Conservation (phyloP, 2,113 vertebrate species). For the Passer domesticus region DNA sequence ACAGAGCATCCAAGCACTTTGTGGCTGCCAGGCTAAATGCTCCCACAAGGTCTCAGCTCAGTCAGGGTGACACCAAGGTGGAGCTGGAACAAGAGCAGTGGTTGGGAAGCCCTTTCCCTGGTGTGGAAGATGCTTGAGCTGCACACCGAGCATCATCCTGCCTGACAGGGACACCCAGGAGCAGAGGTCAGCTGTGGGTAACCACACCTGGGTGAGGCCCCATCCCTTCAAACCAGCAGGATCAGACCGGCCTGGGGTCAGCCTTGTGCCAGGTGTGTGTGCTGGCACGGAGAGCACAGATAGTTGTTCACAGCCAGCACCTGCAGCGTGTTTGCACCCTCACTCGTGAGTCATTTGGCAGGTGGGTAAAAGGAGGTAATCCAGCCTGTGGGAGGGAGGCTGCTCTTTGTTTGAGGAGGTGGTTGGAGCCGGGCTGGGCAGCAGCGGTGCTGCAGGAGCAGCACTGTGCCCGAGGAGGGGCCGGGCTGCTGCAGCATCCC, state of each 20-base stretch:
- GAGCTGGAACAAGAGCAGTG: not conserved
- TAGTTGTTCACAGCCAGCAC: not conserved
- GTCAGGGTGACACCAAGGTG: not conserved
- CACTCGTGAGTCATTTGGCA: rapidly evolving
- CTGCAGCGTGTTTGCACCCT: not conserved
- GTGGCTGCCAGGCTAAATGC: not conserved
- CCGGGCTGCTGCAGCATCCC: not conserved
- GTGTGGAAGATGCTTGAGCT: not conserved
- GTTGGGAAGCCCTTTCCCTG: not conserved
- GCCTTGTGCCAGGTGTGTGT: not conserved
- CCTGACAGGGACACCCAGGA: not conserved
- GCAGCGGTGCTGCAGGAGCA: not conserved
- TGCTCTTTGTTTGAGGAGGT: rapidly evolving
- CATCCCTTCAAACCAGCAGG: rapidly evolving
- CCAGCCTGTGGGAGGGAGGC: not conserved
- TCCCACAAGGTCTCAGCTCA: not conserved
- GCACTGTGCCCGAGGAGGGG: rapidly evolving
- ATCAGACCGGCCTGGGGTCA: not conserved
- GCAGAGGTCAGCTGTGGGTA: not conserved
- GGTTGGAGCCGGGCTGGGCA: not conserved
- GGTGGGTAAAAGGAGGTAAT: not conserved
- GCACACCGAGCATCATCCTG: rapidly evolving
- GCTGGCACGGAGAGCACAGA: rapidly evolving
- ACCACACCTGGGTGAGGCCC: not conserved
- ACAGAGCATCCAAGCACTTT: rapidly evolving